Percentiles rank a stretch among this genome's conserved stretches.
Conservation (phyloP, 2,797 vertebrate genomes). For the Poeciliopsis presidionis region DNA sequence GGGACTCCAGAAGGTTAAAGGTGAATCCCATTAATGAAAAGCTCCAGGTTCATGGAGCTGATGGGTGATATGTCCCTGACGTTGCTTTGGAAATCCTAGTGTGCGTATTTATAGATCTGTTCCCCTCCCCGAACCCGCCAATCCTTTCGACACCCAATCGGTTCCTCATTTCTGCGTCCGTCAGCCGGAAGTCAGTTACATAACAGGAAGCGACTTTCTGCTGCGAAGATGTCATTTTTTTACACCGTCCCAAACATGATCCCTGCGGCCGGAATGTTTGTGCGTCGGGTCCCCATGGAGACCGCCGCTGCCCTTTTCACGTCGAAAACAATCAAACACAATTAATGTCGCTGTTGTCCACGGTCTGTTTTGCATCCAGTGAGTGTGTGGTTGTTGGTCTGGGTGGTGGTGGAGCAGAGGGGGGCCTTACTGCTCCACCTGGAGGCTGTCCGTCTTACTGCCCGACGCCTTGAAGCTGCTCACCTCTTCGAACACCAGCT, state of each 20-base stretch:
- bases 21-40: conserved; percentile 35
- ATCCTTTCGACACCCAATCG: conserved; percentile 2
- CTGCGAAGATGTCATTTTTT: conserved; percentile 7
- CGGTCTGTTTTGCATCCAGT: conserved; percentile 23
- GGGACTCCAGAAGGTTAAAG: conserved; percentile 14
- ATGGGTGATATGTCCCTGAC: conserved; percentile 30
- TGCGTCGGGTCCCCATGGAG: conserved; percentile 22
- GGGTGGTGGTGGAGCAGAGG: conserved; percentile 21
- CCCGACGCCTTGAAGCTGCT: conserved; percentile 88
- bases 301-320: conserved; percentile 18
- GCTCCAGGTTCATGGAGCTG: conserved; percentile 38
- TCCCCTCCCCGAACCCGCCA: conserved; percentile 20
- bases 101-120: conserved; percentile 41
- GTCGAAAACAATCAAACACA: conserved; percentile 39
- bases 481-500: conserved; percentile 95
- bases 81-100: conserved; percentile 71
- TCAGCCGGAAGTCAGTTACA: conserved; percentile 15
- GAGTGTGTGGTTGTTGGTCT: conserved; percentile 44
- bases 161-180: conserved; percentile 37
- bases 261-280: conserved; percentile 23
- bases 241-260: conserved; percentile 23
- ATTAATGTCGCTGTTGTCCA: conserved; percentile 27
- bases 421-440: conserved; percentile 87
- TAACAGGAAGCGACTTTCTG: conserved; percentile 45
- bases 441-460: conserved; percentile 87